phyloP scores from a whole-genome alignment of 1,140 invertebrate species.

The Arctopsyche grandis region DNA sequence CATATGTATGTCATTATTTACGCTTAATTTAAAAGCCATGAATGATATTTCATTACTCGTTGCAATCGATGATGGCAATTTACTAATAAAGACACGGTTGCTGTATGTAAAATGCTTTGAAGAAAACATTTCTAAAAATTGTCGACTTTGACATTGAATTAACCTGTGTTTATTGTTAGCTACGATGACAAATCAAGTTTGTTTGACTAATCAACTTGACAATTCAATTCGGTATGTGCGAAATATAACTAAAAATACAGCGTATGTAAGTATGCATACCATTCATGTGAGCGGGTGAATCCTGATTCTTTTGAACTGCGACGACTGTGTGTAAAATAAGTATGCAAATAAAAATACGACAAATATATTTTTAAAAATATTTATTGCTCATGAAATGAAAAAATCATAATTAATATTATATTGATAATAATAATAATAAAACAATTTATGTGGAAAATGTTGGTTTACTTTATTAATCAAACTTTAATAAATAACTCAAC shows the following conservation, averaged over 20 bases:
- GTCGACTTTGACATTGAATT: neutral
- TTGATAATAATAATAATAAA: neutral
- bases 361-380: slow-evolving; percentile 35
- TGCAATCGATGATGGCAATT: no score
- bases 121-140: no score
- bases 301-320: neutral
- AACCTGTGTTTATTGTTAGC: neutral
- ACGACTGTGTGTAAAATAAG: neutral
- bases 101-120: no score
- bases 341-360: neutral
- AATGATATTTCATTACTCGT: no score
- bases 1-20: no score
- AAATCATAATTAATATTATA: slow-evolving; percentile 15
- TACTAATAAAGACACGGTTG: no score
- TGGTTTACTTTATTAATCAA: no score
- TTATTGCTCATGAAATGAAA: slow-evolving; percentile 35
- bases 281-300: neutral
- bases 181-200: neutral
- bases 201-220: neutral
- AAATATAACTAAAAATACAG: neutral
- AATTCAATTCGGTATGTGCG: neutral
- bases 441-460: slow-evolving; percentile 3
- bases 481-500: slow-evolving; percentile 5
- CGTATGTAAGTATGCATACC: no score
- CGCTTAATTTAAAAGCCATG: no score